Conservation (phyloP, 1,140 invertebrate species). For the Papilio helenus region DNA sequence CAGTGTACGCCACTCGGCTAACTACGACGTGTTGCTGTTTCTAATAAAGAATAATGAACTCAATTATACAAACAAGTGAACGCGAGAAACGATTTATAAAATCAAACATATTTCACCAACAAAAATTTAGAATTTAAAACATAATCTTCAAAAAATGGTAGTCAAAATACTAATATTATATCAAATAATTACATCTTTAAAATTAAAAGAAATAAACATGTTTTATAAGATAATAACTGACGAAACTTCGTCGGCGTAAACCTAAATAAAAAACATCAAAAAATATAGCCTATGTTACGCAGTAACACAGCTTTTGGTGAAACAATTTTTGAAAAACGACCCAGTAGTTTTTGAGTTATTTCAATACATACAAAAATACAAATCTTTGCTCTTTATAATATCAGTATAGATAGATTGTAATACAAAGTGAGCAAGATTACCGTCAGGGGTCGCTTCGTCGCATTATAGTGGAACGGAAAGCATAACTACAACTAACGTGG, state of each 20-base stretch:
- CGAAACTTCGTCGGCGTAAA: no score
- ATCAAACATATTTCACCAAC: background rate
- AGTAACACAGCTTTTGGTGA: no score
- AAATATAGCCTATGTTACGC: no score
- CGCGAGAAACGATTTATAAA: background rate
- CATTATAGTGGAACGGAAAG: slow-evolving; percentile 6
- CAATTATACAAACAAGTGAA: background rate
- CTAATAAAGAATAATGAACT: slow-evolving; percentile 5
- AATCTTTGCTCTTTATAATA: no score
- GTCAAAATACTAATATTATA: background rate
- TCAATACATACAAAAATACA: no score
- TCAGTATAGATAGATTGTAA: background rate
- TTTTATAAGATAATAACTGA: background rate
- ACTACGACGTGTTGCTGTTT: slow-evolving; percentile 16
- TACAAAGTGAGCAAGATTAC: background rate
- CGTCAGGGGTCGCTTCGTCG: slow-evolving; percentile 19
- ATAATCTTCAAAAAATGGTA: background rate
- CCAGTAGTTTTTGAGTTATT: no score
- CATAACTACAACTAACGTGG: slow-evolving; percentile 5
- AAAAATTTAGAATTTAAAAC: background rate
- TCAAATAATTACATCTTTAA: background rate
- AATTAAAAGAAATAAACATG: background rate
- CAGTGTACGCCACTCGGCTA: background rate
- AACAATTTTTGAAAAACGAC: no score
- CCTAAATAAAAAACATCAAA: no score